Conservation (phyloP, 2,797 vertebrate species). For the Urophycis tenuis region DNA sequence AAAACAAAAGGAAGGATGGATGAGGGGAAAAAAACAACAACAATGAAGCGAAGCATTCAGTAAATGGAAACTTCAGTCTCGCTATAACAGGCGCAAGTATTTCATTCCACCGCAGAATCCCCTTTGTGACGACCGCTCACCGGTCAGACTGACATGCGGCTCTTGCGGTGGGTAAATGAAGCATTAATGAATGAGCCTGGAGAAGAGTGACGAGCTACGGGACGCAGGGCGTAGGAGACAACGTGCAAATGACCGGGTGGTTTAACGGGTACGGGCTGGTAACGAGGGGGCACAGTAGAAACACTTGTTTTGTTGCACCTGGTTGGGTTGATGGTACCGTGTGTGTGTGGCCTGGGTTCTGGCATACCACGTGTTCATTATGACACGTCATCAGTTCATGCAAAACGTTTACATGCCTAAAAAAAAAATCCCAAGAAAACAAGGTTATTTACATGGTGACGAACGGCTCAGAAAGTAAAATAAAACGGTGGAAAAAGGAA, state of each 20-base stretch:
- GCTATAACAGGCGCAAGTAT: too few species aligned
- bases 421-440: conserved; percentile 18
- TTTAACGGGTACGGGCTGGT: not conserved
- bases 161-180: not conserved
- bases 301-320: not conserved
- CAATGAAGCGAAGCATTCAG: not conserved
- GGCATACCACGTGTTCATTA: not conserved
- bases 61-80: not conserved
- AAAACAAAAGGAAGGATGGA: not conserved
- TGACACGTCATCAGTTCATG: conserved; percentile 29
- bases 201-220: not conserved
- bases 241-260: not conserved
- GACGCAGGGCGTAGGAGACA: not conserved
- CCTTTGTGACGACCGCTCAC: not conserved
- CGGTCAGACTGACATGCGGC: not conserved
- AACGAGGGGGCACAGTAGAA: not conserved
- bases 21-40: not conserved
- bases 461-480: conserved; percentile 8
- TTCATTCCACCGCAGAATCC: not conserved
- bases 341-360: not conserved
- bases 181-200: not conserved
- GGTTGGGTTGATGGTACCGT: not conserved
- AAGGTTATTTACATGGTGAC: conserved; percentile 52
- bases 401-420: conserved; percentile 53
- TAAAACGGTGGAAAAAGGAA: conserved; percentile 45